Evolutionary conservation across 2,797 vertebrate genomes (phyloP), one percentile per base, ranked within the genome.

Genomic region (Varecia variegata): DNA sequence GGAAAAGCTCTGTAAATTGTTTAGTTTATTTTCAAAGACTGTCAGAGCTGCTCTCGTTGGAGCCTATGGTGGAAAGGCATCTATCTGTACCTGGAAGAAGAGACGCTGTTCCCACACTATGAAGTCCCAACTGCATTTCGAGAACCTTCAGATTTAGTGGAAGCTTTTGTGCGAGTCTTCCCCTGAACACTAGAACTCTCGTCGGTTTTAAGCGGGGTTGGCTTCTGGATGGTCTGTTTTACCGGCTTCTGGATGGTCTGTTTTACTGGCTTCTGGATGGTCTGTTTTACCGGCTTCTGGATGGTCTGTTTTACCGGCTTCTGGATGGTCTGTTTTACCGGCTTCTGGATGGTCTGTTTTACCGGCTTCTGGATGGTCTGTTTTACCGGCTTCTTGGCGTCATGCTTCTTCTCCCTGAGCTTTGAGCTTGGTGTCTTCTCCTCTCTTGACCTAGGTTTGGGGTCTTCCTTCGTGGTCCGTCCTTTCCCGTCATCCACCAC

Each of bases 21-120:
- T 76, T 76, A 76, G 70, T 67, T 45, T 67, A 67, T 62, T 96
- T 96, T 93, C 77, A 89, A 9, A 52, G 30, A 89, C 50, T 15
- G 40, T 68, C 76, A 40, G n/a, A 70, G 82, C 25, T 58, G 56
- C 23, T 58, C 56, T 87, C 11, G 9, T 35, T 35, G 73, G 65
- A 70, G 62, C 56, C 35, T n/a, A 2, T 2, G 58, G n/a, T 50
- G 52, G 50, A 25, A 88, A 79, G 47, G 70, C 79, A 20, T 60
- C 50, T 12, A 20, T 60, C 50, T 12, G 45, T 4, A 71, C 65
- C 71, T 10, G 5, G 50, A 77, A n/a, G 56, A 60, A 50, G 14
- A 11, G 30, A 35, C 62, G 32, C 2, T 12, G 10, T 68, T 67
- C 67, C 23, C 38, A 11, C 52, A 1, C 91, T 87, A 87, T 0